A percentile compares a stretch with the other conserved stretches of the same genome.
Conservation (phyloP, 2,113 vertebrate genomes). For the Pomatorhinus ruficollis region DNA sequence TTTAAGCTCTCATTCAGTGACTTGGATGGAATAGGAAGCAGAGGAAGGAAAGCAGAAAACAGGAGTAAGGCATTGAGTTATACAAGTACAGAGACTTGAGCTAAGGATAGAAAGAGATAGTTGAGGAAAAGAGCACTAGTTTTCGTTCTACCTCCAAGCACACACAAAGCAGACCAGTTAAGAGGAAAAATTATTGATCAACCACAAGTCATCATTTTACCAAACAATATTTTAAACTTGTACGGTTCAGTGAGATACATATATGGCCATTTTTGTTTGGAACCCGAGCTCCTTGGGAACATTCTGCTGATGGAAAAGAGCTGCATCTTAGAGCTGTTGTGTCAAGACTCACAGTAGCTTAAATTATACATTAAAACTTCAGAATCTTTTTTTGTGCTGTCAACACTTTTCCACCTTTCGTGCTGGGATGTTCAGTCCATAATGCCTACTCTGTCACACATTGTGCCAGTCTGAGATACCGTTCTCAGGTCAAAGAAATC, state of each 20-base stretch:
- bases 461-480: neutral
- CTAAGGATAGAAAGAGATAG: neutral
- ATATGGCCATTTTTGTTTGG: neutral
- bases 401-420: neutral
- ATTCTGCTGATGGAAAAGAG: neutral
- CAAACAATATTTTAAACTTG: neutral
- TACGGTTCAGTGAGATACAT: neutral
- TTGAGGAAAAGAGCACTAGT: constrained; percentile 17
- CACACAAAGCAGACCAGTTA: neutral
- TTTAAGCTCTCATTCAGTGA: neutral
- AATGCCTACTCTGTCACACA: neutral
- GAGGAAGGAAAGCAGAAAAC: neutral
- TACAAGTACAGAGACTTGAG: neutral
- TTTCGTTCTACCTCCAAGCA: neutral
- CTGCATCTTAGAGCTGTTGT: neutral
- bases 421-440: neutral
- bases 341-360: neutral
- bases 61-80: neutral
- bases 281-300: neutral
- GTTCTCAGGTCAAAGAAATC: neutral
- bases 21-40: neutral
- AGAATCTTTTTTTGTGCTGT: neutral
- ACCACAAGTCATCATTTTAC: neutral
- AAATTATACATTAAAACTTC: neutral
- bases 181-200: neutral